Evolutionary conservation across 2,888 invertebrate species (phyloP).

Genomic region (Labia minor): DNA sequence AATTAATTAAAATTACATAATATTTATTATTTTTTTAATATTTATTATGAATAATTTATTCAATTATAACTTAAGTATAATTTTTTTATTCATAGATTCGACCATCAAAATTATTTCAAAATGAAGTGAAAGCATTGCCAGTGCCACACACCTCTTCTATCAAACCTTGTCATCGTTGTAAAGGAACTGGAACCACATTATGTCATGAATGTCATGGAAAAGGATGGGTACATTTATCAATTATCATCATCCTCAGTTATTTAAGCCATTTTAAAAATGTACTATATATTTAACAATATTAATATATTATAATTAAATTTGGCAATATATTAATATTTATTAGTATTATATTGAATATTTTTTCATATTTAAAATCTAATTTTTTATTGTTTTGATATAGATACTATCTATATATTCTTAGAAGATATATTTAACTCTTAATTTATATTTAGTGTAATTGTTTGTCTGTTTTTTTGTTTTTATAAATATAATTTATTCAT

Average conservation of each 20-base stretch:
- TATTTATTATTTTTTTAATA: no score
- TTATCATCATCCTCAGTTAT: no score
- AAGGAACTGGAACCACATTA: conserved; percentile 34
- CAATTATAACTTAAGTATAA: no score
- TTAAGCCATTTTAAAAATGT: no score
- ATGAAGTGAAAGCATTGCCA: conserved; percentile 37
- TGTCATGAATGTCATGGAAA: conserved; percentile 38
- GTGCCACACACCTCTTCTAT: conserved; percentile 42
- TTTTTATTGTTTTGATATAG: no score
- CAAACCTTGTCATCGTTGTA: conserved; percentile 37
- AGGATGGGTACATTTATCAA: conserved; percentile 34
- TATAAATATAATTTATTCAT: neutral
- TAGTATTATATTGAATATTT: neutral
- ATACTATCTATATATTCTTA: no score
- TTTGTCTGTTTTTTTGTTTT: no score
- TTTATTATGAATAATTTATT: no score
- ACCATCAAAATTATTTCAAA: conserved; percentile 36
- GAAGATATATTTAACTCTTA: no score
- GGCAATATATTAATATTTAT: conserved; percentile 5
- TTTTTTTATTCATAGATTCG: neutral
- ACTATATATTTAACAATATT: conserved; percentile 5
- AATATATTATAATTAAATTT: neutral
- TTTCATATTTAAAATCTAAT: no score
- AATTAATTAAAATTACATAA: no score
- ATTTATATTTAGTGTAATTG: no score